These are phyloP conservation scores for Jacana jacana DNA, from an alignment of 2,113 vertebrate genomes.

Conservation along the genomic window DNA sequence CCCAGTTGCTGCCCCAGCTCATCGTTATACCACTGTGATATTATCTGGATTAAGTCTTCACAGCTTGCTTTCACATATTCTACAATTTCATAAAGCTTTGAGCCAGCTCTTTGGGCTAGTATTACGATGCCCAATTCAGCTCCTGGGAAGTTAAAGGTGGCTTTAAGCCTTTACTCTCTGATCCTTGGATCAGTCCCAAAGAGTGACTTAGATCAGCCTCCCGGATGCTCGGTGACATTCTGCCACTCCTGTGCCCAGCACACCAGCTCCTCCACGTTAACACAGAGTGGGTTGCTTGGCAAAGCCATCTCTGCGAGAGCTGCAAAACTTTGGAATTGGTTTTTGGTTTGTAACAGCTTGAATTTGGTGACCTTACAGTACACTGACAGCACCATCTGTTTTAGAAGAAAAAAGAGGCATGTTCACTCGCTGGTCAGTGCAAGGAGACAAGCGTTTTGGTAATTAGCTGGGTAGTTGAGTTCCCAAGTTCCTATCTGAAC, in stretches of 20 bases:
- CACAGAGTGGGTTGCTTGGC: constrained; percentile 14
- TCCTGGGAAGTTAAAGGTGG: constrained; percentile 60
- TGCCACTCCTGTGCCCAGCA: not conserved
- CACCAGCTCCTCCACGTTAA: not conserved
- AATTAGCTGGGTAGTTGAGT: not conserved
- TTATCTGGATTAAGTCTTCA: constrained; percentile 69
- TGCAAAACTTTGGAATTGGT: constrained; percentile 17
- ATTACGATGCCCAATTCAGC: constrained; percentile 30
- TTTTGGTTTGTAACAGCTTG: constrained; percentile 59
- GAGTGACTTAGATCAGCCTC: constrained; percentile 42
- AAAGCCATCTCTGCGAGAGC: not conserved
- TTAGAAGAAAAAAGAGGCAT: not conserved
- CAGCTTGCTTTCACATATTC: constrained; percentile 64
- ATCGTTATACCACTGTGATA: constrained; percentile 60
- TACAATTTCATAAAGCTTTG: constrained; percentile 57
- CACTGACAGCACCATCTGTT: constrained; percentile 38
- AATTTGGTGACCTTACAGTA: constrained; percentile 52
- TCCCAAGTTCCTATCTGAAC: not conserved
- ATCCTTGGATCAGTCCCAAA: constrained; percentile 19
- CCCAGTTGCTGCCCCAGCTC: constrained; percentile 59
- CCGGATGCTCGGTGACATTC: not conserved
- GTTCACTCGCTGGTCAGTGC: constrained; percentile 15
- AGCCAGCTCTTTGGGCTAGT: constrained; percentile 51
- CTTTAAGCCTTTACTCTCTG: constrained; percentile 49
- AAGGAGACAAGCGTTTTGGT: not conserved